phyloP scores from a whole-genome alignment of 2,888 invertebrate species.

The Lasius platythorax region DNA sequence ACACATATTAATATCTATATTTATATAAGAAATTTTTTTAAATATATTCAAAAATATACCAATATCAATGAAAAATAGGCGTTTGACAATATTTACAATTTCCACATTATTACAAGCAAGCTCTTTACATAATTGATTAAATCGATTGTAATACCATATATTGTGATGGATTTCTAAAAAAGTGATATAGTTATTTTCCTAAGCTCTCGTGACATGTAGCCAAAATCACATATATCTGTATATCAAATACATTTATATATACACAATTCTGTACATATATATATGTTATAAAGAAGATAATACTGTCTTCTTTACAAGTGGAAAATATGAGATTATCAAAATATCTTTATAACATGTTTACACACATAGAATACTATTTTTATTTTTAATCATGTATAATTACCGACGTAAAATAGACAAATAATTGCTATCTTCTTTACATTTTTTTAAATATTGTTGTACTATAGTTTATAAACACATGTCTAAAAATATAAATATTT shows the following conservation, averaged over 20 bases:
- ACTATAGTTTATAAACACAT: not conserved
- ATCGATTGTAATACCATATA: not conserved
- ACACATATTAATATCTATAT: not conserved
- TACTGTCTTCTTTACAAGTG: not conserved
- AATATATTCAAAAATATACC: slow-evolving; percentile 24
- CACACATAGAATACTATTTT: not conserved
- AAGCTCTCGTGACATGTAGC: not conserved
- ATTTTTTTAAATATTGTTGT: not conserved
- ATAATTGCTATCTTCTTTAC: not conserved
- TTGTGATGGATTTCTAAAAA: not conserved
- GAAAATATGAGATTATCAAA: not conserved
- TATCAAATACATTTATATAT: not conserved
- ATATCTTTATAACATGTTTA: not conserved
- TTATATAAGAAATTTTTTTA: slow-evolving; percentile 22
- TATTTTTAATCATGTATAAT: not conserved
- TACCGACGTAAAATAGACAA: not conserved
- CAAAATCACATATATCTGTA: not conserved
- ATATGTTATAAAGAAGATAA: not conserved
- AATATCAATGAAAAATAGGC: not conserved
- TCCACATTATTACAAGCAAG: not conserved
- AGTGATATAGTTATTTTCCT: not conserved
- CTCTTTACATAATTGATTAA: not conserved
- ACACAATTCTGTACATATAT: not conserved
- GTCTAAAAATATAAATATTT: not conserved
- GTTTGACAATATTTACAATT: not conserved